Evolutionary conservation across 2,113 vertebrate species (phyloP), one percentile per base, ranked within the genome.

Genomic region (Trachemys scripta): DNA sequence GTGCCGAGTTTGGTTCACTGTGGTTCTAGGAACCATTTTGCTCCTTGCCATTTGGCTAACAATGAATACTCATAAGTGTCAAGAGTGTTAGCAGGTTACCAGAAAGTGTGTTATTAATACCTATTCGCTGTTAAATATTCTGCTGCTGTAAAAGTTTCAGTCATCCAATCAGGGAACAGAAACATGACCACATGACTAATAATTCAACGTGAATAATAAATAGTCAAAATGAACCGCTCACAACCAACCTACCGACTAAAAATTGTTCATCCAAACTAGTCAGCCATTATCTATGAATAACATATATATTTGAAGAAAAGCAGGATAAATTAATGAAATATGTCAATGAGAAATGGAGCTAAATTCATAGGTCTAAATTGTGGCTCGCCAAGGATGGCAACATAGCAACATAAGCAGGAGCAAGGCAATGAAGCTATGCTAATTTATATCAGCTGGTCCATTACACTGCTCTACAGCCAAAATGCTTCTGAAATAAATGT

Each of bases 101-200:
- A 62, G 75, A 82, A 93, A 82, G 3, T 7, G 1, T 45, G 6
- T 65, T 93, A 59, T 14, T 88, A 11, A 80, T 17, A 80, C 29
- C 50, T 76, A 27, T 3, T 59, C 82, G 6, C 56, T 82, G 6
- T 38, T 87, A 5, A 49, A 84, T 2, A 0, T 47, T 92, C 51
- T 84, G 10, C 49, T 82, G 17, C 57, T 93, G 54, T 89, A 80
- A 85, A 78, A 10, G 7, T 29, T 10, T 42, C 12, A 76, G 19
- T n/a, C 16, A 29, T 50, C 14, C 17, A 85, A 31, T 80, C 17
- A 86, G 81, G 59, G 38, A 84, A 38, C 11, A 50, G 13, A 88
- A 84, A 56, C 3, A 7, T 79, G 54, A 51, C 0, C 0, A 2
- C 0, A 2, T 1, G 3, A 47, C 75, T 76, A 76, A n/a, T 75